Evolutionary conservation across 2,888 invertebrate genomes (phyloP), one percentile per base, ranked within the genome.

Genomic region (Autographa gamma): DNA sequence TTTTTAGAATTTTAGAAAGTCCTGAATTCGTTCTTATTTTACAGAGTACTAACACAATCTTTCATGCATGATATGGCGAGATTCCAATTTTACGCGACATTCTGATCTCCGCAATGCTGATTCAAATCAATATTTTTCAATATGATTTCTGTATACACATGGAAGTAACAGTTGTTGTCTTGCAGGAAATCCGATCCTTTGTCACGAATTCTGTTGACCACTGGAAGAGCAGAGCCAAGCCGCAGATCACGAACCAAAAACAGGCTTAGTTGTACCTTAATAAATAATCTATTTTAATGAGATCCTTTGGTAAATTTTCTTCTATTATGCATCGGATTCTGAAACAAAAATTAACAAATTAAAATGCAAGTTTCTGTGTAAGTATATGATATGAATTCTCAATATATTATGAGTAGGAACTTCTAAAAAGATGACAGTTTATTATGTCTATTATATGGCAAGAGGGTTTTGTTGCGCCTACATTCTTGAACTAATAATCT

Each of bases 251-350:
- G 52, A 43, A 56, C 38, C 16, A 41, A 41, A 34, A 56, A 69
- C n/a, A 43, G 64, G 0, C 0, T 61, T 14, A 43, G 5, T 66
- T 25, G 9, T 31, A 58, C 5, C 54, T 11, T 16, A 65, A 77
- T 80, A 80, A 72, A 66, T 80, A 61, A 80, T 67, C 34, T 80
- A 65, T 63, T 69, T 66, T 43, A 31, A 70, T 79, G 82, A 79
- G 84, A 84, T 82, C 84, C 66, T 65, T 73, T 52, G 16, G 52
- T 67, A 54, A 48, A 25, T 19, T 59, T 19, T 52, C 38, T 61
- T 64, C 48, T 61, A 16, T 68, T 60, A 69, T 18, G 58, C 52
- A 68, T 76, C 82, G 61, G 80, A 61, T 63, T 82, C 82, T 82
- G 76, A 62, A 80, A 80, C 41, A 79, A 69, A 60, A 67, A 59